phyloP scores from a whole-genome alignment of 2,113 vertebrate genomes.

The Rhynchopsitta pachyrhyncha region DNA sequence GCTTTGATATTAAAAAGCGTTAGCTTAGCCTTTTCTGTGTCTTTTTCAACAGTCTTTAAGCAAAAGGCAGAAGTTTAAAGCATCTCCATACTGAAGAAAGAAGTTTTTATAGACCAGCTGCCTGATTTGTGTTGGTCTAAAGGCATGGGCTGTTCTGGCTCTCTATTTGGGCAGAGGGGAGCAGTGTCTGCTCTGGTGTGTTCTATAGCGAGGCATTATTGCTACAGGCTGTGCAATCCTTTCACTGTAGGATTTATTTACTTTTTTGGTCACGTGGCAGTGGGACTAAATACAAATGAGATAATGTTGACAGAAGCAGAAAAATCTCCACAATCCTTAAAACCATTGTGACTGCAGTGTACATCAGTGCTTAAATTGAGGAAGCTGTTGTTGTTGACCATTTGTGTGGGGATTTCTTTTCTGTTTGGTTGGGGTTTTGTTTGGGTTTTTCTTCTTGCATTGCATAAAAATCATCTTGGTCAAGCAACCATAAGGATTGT shows the following conservation, averaged over 20 bases:
- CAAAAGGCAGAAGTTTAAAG: background rate
- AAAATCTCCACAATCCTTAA: constrained; percentile 24
- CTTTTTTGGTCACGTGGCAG: constrained; percentile 2
- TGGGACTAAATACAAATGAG: constrained; percentile 7
- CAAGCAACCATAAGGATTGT: background rate
- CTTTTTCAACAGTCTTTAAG: background rate
- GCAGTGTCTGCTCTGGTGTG: background rate
- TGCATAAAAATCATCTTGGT: background rate
- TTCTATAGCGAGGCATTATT: constrained; percentile 9
- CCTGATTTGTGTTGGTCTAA: background rate
- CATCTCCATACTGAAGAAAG: background rate
- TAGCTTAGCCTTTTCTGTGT: background rate
- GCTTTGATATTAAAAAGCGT: background rate
- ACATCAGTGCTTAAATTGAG: background rate
- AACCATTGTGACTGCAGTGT: constrained; percentile 22
- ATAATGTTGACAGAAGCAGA: constrained; percentile 58
- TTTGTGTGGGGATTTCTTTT: background rate
- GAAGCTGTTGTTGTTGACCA: background rate
- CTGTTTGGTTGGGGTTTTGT: background rate
- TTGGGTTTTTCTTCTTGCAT: background rate
- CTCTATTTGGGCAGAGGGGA: background rate
- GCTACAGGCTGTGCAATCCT: constrained; percentile 2
- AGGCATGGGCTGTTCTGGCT: background rate
- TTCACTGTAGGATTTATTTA: constrained; percentile 40
- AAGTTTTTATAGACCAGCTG: background rate